phyloP scores from a whole-genome alignment of 2,113 vertebrate genomes.

The Paradisaea rubra region DNA sequence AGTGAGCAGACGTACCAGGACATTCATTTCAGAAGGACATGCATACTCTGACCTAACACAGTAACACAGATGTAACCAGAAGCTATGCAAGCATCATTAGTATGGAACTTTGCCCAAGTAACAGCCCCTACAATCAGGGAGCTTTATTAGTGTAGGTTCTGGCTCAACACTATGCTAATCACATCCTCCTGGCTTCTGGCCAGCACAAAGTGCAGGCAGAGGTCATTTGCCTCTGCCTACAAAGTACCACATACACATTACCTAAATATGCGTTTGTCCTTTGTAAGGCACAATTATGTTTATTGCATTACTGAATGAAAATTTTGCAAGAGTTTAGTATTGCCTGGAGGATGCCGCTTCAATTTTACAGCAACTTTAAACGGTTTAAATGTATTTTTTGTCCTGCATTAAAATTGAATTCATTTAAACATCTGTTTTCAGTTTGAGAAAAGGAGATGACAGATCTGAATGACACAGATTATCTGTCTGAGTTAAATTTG shows the following conservation, averaged over 20 bases:
- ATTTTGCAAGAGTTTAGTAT: background rate
- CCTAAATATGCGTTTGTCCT: conserved; percentile 15
- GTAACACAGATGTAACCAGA: background rate
- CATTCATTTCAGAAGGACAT: background rate
- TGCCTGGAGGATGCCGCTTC: background rate
- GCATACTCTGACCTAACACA: background rate
- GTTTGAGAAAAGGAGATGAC: background rate
- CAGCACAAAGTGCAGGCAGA: conserved; percentile 26
- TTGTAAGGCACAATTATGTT: conserved; percentile 9
- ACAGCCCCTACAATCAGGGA: conserved; percentile 28
- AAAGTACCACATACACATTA: background rate
- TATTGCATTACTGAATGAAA: conserved; percentile 17
- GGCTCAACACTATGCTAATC: conserved; percentile 34
- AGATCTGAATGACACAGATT: background rate
- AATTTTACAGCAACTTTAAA: background rate
- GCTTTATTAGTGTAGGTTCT: conserved; percentile 13
- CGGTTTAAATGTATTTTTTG: background rate
- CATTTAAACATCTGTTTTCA: conserved; percentile 1
- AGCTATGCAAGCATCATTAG: background rate
- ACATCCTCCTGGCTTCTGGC: conserved; percentile 10
- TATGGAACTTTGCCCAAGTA: conserved; percentile 11
- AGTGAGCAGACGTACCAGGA: background rate
- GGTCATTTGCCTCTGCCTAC: conserved; percentile 25
- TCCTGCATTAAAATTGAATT: background rate
- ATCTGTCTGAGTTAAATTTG: background rate